These are phyloP conservation scores for Prinia subflava DNA, from an alignment of 2,113 vertebrate genomes.

Conservation along the genomic window DNA sequence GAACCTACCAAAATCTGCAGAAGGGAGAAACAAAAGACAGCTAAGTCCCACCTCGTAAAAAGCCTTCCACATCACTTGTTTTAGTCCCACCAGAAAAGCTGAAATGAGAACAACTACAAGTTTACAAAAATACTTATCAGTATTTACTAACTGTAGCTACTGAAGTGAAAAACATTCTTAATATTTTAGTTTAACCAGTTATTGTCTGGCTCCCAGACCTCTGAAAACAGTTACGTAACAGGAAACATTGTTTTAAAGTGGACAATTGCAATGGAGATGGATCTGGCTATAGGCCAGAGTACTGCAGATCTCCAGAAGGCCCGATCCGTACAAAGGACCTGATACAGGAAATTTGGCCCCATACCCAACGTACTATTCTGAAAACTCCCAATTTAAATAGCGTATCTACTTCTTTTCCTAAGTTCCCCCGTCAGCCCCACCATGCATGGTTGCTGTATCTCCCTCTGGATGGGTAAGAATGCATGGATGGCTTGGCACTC, in stretches of 20 bases:
- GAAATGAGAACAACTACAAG: not conserved
- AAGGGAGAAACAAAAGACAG: not conserved
- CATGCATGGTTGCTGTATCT: accelerated
- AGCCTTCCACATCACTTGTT: not conserved
- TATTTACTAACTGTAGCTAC: not conserved
- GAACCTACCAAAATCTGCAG: not conserved
- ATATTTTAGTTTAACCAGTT: not conserved
- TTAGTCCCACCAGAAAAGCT: not conserved
- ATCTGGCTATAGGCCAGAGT: not conserved
- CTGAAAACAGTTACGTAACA: not conserved
- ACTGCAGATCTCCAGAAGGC: not conserved
- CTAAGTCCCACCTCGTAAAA: not conserved
- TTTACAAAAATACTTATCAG: not conserved
- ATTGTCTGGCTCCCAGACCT: not conserved
- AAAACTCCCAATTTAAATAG: not conserved
- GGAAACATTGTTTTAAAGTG: not conserved
- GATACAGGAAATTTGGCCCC: not conserved
- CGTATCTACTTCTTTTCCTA: accelerated
- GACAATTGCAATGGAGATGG: not conserved
- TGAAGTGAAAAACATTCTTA: not conserved
- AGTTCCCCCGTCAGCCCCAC: not conserved
- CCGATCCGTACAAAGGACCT: not conserved
- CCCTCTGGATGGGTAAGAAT: not conserved
- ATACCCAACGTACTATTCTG: not conserved
- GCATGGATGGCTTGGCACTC: not conserved